phyloP scores from a whole-genome alignment of 2,113 vertebrate genomes.

The Scortum barcoo region DNA sequence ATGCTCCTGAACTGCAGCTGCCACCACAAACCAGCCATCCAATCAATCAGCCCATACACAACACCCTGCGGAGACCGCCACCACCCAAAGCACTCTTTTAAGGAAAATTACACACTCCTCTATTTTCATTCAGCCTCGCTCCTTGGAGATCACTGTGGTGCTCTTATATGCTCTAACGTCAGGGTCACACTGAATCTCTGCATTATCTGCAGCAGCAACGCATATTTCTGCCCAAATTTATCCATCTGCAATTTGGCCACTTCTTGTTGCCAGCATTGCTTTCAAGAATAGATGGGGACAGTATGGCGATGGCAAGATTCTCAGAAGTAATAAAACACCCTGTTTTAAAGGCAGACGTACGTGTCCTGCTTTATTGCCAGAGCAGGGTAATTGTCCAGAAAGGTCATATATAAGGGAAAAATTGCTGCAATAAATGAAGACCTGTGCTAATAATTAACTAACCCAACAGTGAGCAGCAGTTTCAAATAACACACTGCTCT shows the following conservation, averaged over 20 bases:
- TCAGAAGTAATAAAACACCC: background rate
- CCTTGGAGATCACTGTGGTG: conserved; percentile 15
- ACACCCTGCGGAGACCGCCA: conserved; percentile 1
- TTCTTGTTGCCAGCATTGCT: conserved; percentile 12
- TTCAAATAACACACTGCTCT: background rate
- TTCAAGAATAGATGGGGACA: conserved; percentile 4
- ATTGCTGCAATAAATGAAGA: background rate
- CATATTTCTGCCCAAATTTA: conserved; percentile 30
- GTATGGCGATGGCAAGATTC: background rate
- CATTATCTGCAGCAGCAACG: conserved; percentile 37
- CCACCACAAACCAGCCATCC: conserved; percentile 26
- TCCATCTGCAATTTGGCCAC: conserved; percentile 14
- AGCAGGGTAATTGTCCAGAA: background rate
- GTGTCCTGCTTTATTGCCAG: background rate
- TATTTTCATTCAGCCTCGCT: conserved; percentile 30
- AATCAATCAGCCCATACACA: conserved; percentile 46
- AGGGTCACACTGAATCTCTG: conserved; percentile 53
- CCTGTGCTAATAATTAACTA: background rate
- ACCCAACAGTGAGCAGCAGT: background rate
- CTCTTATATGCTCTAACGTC: conserved; percentile 15
- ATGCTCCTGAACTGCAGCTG: conserved; percentile 47
- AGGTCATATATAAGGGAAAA: background rate
- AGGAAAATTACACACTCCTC: conserved; percentile 33
- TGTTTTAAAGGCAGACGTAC: background rate
- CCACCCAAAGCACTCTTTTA: conserved; percentile 34